A percentile compares a stretch with the other conserved stretches of the same genome.
Conservation (phyloP, 2,113 vertebrate genomes). For the Dicerorhinus sumatrensis region DNA sequence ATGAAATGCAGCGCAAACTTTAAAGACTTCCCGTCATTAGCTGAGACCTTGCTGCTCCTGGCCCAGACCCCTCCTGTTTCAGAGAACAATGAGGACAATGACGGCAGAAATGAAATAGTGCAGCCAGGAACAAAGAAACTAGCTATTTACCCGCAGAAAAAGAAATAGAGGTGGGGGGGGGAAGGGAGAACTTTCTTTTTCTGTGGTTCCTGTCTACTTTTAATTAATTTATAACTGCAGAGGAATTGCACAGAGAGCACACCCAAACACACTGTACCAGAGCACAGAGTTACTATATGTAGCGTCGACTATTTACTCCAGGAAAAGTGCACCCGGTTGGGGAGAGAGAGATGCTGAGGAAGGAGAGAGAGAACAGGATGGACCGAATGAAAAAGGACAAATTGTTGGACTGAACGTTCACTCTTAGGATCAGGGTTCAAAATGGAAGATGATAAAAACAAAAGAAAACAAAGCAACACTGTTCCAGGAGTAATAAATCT, state of each 20-base stretch:
- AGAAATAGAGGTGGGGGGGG: conserved; percentile 79
- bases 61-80: conserved; percentile 93
- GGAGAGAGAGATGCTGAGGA: conserved; percentile 48
- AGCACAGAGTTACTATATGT: conserved; percentile 69
- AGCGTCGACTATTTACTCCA: conserved; percentile 80
- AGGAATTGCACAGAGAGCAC: conserved; percentile 81
- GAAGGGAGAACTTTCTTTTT: conserved; percentile 80
- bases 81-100: conserved; percentile 94
- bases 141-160: conserved; percentile 90
- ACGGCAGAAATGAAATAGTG: conserved; percentile 91
- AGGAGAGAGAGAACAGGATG: conserved; percentile 26
- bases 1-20: conserved; percentile 98
- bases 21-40: conserved; percentile 99
- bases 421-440: conserved; percentile 2
- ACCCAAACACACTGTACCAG: conserved; percentile 68
- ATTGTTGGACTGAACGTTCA: conserved; percentile 22
- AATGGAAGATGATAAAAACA: not conserved
- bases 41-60: conserved; percentile 94
- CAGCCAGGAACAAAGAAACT: conserved; percentile 90
- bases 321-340: conserved; percentile 59
- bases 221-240: conserved; percentile 91
- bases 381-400: conserved; percentile 42
- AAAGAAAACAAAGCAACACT: not conserved
- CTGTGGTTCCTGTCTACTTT: conserved; percentile 88
- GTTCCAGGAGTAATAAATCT: not conserved